Percentiles rank a stretch among this genome's conserved stretches.
These are phyloP conservation scores for Phaetusa simplex DNA, from an alignment of 2,113 vertebrate genomes.

Conservation along the genomic window DNA sequence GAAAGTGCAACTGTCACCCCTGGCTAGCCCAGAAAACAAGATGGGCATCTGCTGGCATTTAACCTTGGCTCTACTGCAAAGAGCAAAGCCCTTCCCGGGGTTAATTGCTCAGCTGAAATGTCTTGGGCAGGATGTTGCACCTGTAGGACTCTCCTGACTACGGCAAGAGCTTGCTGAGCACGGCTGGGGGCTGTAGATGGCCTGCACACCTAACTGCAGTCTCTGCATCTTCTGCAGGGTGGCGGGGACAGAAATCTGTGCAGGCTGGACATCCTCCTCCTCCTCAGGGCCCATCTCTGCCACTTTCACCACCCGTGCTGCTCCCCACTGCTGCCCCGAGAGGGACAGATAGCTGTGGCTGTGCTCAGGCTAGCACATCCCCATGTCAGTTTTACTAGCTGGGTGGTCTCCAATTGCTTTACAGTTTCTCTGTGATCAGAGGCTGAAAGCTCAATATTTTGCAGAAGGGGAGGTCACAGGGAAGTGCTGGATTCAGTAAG, in stretches of 20 bases:
- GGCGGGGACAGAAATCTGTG: background rate
- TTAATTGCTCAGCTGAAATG: background rate
- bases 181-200: fast-evolving
- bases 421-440: background rate
- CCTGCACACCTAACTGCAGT: fast-evolving
- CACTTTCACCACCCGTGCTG: fast-evolving
- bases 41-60: background rate
- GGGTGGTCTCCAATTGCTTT: background rate
- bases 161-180: background rate
- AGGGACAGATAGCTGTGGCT: background rate
- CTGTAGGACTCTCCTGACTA: background rate
- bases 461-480: background rate
- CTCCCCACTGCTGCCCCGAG: fast-evolving
- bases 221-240: background rate
- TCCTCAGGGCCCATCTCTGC: background rate
- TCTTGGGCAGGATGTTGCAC: background rate
- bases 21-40: background rate
- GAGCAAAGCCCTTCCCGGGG: background rate
- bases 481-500: background rate
- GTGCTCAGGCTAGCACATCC: fast-evolving
- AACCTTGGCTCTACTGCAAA: background rate
- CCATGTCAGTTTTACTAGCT: fast-evolving
- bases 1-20: background rate
- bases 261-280: background rate
- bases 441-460: background rate